Base-by-base conservation (phyloP, 1,140 invertebrate species). In the Propsilocerus akamusi region DNA sequence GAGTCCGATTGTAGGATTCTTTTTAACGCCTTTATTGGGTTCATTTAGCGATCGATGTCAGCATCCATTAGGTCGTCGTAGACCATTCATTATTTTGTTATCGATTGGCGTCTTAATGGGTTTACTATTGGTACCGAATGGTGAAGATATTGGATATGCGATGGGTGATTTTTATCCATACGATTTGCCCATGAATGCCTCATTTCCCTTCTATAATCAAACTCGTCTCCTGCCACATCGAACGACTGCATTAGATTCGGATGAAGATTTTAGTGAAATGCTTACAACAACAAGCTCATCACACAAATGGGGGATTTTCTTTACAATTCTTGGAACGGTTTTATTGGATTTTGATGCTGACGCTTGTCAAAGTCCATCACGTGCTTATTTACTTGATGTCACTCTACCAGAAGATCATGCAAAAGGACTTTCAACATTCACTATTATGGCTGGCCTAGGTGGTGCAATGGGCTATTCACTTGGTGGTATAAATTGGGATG, bases 291-390 rank as follows among this genome's bases (percentile, higher is more conserved):
- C 47, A 12, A 64, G 63, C 25, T 67, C 67, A 8, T 70, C 71
- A 2, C 86, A 89, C 63, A 78, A 82, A 1, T 91, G 86, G 87
- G 86, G 86, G 3, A 80, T 96, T 26, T 75, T 94, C 56, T 89
- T 97, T 56, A 96, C 92, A 0, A 80, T 97, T 37, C 59, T 97
- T 0, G 94, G 94, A 10, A 95, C 93, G 0, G 87, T 94, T 25
- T 67, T 97, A 8, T 68, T 97, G 24, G 94, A 97, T 66, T 96
- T 97, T 65, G 88, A 94, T 64, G 92, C 92, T 1, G 92, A 97
- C 62, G 89, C 91, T 25, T 96, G 92, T 57, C 93, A 97, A 65
- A 93, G 89, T 60, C 93, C 94, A 0, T 77, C 88, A 0, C 72
- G 93, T 55, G 87, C 93, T 28, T 97, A 93, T 70, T 72, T 97